Evolutionary conservation across 2,888 invertebrate species (phyloP).

Genomic region (Smittia sp.): DNA sequence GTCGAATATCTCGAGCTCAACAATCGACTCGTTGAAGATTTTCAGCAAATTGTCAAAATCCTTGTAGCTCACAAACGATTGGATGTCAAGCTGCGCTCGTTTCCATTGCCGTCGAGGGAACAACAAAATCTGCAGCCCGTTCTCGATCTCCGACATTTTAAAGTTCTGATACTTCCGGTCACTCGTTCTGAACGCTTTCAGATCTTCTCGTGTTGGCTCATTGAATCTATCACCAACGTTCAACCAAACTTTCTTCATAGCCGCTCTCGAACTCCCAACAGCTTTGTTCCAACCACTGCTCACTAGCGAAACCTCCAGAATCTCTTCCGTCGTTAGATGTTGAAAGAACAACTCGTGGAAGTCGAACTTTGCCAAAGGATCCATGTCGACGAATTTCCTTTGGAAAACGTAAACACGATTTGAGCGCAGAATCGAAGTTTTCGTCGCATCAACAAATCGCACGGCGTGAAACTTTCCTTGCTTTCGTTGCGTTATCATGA

Average conservation of each 20-base stretch:
- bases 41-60: background rate
- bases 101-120: background rate
- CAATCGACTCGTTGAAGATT: background rate
- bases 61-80: background rate
- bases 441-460: no score
- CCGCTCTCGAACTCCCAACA: background rate
- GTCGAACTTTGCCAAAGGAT: background rate
- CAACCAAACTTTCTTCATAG: conserved; percentile 14
- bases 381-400: background rate
- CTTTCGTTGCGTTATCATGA: background rate
- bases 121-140: conserved; percentile 9
- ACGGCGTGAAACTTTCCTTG: no score
- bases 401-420: background rate
- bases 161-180: conserved; percentile 25
- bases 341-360: background rate
- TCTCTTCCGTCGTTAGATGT: background rate
- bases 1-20: conserved; percentile 20
- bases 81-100: conserved; percentile 25
- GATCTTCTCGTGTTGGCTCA: background rate
- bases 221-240: conserved; percentile 15
- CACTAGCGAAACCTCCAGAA: background rate
- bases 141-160: conserved; percentile 26
- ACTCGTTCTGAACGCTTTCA: background rate
- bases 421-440: background rate
- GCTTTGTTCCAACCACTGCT: background rate